Base-by-base conservation (phyloP, 2,888 invertebrate species). In the Metallyticus violacea region DNA sequence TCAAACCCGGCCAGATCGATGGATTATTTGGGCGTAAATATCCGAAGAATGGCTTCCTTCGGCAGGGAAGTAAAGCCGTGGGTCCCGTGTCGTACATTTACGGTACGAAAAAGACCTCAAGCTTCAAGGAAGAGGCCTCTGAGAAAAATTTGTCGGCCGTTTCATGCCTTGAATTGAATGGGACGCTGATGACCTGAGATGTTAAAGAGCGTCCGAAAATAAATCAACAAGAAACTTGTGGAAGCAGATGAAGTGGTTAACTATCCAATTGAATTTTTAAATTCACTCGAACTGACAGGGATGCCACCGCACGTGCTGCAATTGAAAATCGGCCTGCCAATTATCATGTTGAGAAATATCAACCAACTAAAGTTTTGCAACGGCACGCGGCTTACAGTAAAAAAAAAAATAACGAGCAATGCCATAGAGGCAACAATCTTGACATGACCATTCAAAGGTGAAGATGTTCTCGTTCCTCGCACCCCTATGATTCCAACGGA, bases 321-420 rank as follows among this genome's bases (percentile, higher is more conserved):
- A 83, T 87, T 90, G 80, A 89, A 90, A 88, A 86, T 88, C n/a
- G 89, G 89, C 22, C 28, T 86, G 27, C 88, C 89, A 77, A 90
- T 88, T 85, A 85, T 80, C 79, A 80, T 80, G 80, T 80, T 78
- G n/a, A 85, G 79, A 80, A 89, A 86, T 88, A 78, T 30, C 87
- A 85, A 89, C 85, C 88, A 86, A 78, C 88, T 88, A 87, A 85
- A 85, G 85, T 88, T 90, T 62, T 89, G 90, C 86, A 90, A 90
- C 86, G 89, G 90, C 81, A 89, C 88, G 9, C 86, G 87, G 76
- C 88, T 90, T 85, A 79, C 85, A 79, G 80, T 85, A 79, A 85
- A 80, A 80, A n/a, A n/a, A n/a, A n/a, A 79, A 29, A 6, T 85
- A 85, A 85, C 76, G 77, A 78, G 27, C n/a, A 26, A 79, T 78